Conservation (phyloP, 2,888 invertebrate species). For the Achlya flavicornis region DNA sequence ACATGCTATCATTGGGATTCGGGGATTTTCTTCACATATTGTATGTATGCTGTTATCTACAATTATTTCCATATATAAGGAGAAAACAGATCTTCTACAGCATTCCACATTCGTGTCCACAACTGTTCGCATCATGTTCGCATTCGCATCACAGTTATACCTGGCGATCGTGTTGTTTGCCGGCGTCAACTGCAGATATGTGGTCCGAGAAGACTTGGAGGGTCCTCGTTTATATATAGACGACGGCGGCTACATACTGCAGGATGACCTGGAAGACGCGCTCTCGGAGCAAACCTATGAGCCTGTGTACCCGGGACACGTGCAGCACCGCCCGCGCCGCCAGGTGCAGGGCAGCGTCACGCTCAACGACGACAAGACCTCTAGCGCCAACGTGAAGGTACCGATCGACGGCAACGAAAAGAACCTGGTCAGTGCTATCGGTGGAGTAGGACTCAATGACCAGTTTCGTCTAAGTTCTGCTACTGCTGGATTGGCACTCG, state of each 20-base stretch:
- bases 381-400: slow-evolving; percentile 33
- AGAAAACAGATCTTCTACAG: not conserved
- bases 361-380: slow-evolving; percentile 40
- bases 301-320: not conserved
- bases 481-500: slow-evolving; percentile 50
- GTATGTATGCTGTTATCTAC: too few relatives aligned
- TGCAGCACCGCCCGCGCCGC: slow-evolving; percentile 27
- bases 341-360: slow-evolving; percentile 35
- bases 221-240: not conserved
- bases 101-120: slow-evolving; percentile 4
- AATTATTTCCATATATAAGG: not conserved
- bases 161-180: not conserved
- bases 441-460: slow-evolving; percentile 32
- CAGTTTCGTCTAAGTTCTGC: slow-evolving; percentile 31
- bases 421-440: slow-evolving; percentile 51
- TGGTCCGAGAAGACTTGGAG: not conserved
- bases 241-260: slow-evolving; percentile 3
- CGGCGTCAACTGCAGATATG: slow-evolving; percentile 5
- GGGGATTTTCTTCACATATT: too few relatives aligned
- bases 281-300: not conserved
- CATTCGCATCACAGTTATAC: not conserved
- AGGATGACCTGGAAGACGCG: not conserved
- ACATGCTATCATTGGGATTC: too few relatives aligned
- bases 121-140: not conserved
- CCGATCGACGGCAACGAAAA: slow-evolving; percentile 43